Conservation (phyloP, 2,888 invertebrate genomes). For the Mimas tiliae region DNA sequence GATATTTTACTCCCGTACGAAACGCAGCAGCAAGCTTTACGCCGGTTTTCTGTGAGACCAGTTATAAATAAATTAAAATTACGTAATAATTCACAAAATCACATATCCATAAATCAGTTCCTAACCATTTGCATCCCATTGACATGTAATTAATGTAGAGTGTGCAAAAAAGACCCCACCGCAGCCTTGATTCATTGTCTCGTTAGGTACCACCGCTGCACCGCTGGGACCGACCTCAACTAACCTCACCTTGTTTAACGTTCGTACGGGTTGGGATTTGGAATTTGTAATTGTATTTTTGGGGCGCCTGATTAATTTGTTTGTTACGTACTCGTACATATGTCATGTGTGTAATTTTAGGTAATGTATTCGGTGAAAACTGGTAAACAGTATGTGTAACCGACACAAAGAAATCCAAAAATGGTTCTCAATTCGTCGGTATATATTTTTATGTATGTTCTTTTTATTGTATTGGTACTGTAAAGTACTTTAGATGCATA, state of each 20-base stretch:
- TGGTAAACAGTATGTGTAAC: too few relatives aligned
- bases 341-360: background rate
- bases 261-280: background rate
- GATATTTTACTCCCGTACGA: too few relatives aligned
- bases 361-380: background rate
- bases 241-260: background rate
- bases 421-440: too few relatives aligned
- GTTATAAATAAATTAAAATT: background rate
- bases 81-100: background rate
- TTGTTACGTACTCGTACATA: background rate
- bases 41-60: too few relatives aligned
- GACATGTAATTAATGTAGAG: conserved; percentile 3
- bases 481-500: too few relatives aligned
- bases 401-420: too few relatives aligned
- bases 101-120: background rate
- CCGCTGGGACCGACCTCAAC: conserved; percentile 4
- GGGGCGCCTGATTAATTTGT: background rate
- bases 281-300: conserved; percentile 15
- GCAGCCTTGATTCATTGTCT: conserved; percentile 5
- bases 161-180: background rate
- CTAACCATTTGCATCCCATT: background rate
- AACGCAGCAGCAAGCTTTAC: too few relatives aligned
- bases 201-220: conserved; percentile 16
- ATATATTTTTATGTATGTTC: too few relatives aligned
- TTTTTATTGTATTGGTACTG: too few relatives aligned